Conservation (phyloP, 2,888 invertebrate genomes). For the Cordylochernes scorpioides region DNA sequence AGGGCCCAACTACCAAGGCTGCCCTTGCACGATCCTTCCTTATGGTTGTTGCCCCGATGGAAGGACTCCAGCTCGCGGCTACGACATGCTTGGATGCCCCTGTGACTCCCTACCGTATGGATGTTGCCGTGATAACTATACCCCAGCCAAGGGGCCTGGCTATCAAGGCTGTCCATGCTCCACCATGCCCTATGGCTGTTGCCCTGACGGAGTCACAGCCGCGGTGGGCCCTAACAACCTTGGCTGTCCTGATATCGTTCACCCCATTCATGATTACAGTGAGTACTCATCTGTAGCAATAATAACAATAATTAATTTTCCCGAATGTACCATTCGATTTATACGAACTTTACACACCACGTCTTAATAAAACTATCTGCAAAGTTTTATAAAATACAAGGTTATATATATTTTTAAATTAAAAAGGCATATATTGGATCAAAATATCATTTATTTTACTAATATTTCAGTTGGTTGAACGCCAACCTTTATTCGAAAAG, state of each 20-base stretch:
- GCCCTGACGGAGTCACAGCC: conserved; percentile 33
- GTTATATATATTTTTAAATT: no score
- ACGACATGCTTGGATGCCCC: conserved; percentile 46
- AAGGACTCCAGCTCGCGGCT: conserved; percentile 45
- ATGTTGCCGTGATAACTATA: conserved; percentile 20
- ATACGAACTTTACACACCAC: no score
- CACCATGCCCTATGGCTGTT: conserved; percentile 29
- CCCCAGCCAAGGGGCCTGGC: conserved; percentile 33
- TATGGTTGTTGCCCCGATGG: conserved; percentile 10
- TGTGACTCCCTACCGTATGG: conserved; percentile 27
- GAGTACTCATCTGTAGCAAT: no score
- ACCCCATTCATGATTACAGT: no score
- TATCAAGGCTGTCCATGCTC: conserved; percentile 26
- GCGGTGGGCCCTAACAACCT: conserved; percentile 28
- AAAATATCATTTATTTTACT: no score
- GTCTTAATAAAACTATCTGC: no score
- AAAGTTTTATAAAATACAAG: no score
- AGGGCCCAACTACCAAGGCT: conserved; percentile 17
- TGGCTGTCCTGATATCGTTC: conserved; percentile 9
- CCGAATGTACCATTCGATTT: no score
- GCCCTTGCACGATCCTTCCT: conserved; percentile 9
- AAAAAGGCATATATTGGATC: no score
- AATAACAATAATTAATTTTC: no score
- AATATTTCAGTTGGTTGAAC: no score
- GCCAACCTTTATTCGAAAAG: no score